These are phyloP conservation scores for pig (Sus scrofa) DNA, from an alignment of 2,113 vertebrate genomes.

Conservation along the genomic window DNA sequence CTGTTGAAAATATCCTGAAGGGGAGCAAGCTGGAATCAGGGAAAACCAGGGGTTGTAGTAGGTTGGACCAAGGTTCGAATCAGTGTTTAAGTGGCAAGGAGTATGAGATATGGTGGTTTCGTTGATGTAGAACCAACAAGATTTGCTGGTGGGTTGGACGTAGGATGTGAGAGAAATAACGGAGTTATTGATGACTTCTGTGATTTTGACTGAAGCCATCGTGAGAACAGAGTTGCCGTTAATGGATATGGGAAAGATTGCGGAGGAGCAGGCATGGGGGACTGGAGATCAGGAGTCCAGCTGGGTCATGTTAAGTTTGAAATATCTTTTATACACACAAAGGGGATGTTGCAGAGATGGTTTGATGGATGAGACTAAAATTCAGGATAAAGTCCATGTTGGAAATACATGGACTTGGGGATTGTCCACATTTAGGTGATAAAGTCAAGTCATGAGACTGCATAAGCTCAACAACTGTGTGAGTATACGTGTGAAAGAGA, in stretches of 20 bases:
- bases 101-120: not conserved
- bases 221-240: not conserved
- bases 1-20: not conserved
- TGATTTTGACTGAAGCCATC: not conserved
- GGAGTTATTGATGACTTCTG: not conserved
- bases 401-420: not conserved
- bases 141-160: not conserved
- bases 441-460: not conserved
- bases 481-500: not conserved
- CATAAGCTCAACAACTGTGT: not conserved
- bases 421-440: not conserved
- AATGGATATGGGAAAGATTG: no score
- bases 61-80: not conserved
- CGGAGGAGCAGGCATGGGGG: not conserved
- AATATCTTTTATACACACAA: not conserved
- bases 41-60: not conserved
- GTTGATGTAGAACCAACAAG: not conserved
- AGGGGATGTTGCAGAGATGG: not conserved
- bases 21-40: not conserved
- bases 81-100: not conserved
- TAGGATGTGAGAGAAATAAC: not conserved
- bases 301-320: not conserved
- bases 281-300: not conserved
- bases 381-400: not conserved
- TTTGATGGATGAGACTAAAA: not conserved